Base-by-base conservation (phyloP, 2,113 vertebrate genomes). In the Mobula birostris region DNA sequence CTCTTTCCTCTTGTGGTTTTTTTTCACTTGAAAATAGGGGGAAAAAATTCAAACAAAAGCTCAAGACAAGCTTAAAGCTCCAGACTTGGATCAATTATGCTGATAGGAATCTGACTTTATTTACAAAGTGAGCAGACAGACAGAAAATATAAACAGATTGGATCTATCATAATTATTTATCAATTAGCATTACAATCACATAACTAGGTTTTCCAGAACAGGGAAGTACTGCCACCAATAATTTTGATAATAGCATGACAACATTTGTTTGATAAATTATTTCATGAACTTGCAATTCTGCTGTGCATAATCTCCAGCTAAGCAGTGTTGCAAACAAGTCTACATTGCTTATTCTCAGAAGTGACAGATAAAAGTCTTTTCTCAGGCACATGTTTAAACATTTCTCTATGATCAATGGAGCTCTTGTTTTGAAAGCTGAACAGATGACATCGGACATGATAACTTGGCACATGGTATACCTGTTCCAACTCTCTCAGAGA, bases 1-100 rank as follows among this genome's bases (percentile, higher is more conserved):
- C 72, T 94, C 66, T 70, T 72, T 29, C 72, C 66, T 66, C 91
- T 70, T 87, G 83, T n/a, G 83, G 24, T 87, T 87, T 61, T 12
- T 12, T 4, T 61, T 87, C 24, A 1, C 83, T 87, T 87, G 56
- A 58, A 58, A 58, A 48, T 48, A 85, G 80, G 15, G 15, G 29
- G 29, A 27, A 40, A 61, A 29, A 29, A 61, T 14, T 87, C 56
- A 87, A 61, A 87, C 24, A 27, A 87, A 61, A 87, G 24, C 58
- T 29, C 83, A 61, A 87, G 83, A 48, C 48, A 48, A 48, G 3
- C 48, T 48, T 48, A 48, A 48, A 48, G 83, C 56, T 5, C 8
- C 83, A 87, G 56, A 61, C 61, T 29, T 6, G 61, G 56, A 87
- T 61, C 27, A 3, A 87, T 27, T 29, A 9, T 9, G 4, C 58